phyloP scores from a whole-genome alignment of 1,140 invertebrate species.

The Heliconius nattereri region DNA sequence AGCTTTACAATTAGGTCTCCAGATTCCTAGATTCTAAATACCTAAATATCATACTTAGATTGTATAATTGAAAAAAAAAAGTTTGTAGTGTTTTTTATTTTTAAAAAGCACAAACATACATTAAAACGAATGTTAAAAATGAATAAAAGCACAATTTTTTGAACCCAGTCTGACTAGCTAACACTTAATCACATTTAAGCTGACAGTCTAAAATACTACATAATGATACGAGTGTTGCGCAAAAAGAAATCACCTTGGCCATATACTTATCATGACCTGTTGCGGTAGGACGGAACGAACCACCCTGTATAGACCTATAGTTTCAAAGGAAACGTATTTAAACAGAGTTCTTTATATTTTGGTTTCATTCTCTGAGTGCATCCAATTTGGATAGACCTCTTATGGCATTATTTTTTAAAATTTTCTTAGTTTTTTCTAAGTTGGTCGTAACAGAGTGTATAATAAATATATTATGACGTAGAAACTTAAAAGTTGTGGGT shows the following conservation, averaged over 20 bases:
- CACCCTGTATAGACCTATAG: constrained; percentile 13
- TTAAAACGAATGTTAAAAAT: neutral
- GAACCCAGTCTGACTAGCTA: neutral
- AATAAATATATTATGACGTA: neutral
- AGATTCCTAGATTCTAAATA: too few species aligned
- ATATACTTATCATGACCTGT: constrained; percentile 47
- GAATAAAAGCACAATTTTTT: too few species aligned
- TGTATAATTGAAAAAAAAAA: too few species aligned
- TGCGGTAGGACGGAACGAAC: constrained; percentile 52
- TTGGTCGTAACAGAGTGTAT: constrained; percentile 29
- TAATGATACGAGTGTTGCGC: constrained; percentile 30
- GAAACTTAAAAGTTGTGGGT: constrained; percentile 1
- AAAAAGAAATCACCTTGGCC: constrained; percentile 51
- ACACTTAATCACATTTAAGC: neutral
- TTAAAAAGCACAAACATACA: neutral
- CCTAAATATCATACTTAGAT: too few species aligned
- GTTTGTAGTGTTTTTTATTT: too few species aligned
- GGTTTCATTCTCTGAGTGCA: constrained; percentile 37
- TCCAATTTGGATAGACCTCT: constrained; percentile 38
- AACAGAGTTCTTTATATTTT: constrained; percentile 7
- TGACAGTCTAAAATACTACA: constrained; percentile 19
- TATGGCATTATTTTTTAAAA: constrained; percentile 27
- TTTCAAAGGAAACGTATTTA: neutral
- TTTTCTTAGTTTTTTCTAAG: constrained; percentile 13
- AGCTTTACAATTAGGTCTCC: neutral